phyloP scores from a whole-genome alignment of 2,113 vertebrate species.

The Lepisosteus osseus region DNA sequence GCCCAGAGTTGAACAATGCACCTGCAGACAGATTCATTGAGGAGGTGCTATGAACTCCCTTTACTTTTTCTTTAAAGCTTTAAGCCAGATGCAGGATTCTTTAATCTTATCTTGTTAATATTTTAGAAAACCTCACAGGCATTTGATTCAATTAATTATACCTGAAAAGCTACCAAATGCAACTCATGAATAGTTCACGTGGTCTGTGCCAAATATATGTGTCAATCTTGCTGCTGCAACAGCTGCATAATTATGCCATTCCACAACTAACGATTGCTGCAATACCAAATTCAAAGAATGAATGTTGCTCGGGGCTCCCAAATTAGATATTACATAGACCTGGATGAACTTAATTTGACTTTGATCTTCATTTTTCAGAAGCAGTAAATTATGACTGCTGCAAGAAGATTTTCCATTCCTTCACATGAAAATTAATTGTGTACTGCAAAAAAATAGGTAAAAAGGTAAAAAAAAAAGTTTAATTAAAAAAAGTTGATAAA shows the following conservation, averaged over 20 bases:
- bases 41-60: no score
- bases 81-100: constrained; percentile 25
- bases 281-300: constrained; percentile 42
- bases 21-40: no score
- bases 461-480: no score
- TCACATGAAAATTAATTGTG: not conserved
- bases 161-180: constrained; percentile 50
- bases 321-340: constrained; percentile 59
- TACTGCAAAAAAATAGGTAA: not conserved
- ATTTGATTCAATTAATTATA: constrained; percentile 66
- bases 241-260: constrained; percentile 52
- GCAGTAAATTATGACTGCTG: constrained; percentile 43
- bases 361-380: constrained; percentile 54
- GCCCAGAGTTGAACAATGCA: no score
- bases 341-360: constrained; percentile 55
- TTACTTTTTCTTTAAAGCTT: not conserved
- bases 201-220: constrained; percentile 47
- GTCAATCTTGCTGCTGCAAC: constrained; percentile 55
- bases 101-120: constrained; percentile 57
- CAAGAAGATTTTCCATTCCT: not conserved
- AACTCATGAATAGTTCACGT: constrained; percentile 56
- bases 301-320: constrained; percentile 45
- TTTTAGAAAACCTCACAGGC: constrained; percentile 62
- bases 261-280: constrained; percentile 40
- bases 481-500: no score